Evolutionary conservation across 2,113 vertebrate species (phyloP).

Genomic region (Bos javanicus): DNA sequence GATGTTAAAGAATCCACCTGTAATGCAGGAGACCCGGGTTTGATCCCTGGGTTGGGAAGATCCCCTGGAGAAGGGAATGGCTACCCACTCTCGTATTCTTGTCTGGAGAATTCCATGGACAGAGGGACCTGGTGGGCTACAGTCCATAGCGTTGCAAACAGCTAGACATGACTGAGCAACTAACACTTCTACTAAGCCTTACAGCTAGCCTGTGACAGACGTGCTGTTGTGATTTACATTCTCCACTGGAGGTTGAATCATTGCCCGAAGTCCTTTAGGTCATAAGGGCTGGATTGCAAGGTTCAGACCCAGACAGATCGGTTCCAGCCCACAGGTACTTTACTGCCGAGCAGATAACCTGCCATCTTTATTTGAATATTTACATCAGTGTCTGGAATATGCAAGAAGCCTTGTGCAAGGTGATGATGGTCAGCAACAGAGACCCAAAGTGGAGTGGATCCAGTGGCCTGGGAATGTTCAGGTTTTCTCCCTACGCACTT

Average conservation of each 20-base stretch:
- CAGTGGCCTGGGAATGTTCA: not conserved
- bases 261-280: not conserved
- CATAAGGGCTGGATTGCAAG: not conserved
- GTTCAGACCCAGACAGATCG: not conserved
- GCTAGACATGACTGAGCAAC: not conserved
- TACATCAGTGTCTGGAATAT: not conserved
- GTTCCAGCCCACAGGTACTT: not conserved
- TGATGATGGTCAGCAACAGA: not conserved
- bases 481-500: not conserved
- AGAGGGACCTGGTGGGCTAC: not conserved
- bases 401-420: not conserved
- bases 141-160: not conserved
- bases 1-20: not conserved
- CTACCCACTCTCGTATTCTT: not conserved
- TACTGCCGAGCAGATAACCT: not conserved
- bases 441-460: not conserved
- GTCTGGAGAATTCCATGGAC: not conserved
- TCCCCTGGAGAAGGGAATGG: not conserved
- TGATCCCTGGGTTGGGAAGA: not conserved
- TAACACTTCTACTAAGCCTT: not conserved
- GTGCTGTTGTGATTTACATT: fast-evolving
- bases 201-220: fast-evolving
- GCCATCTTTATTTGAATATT: not conserved
- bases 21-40: not conserved
- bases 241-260: fast-evolving